These are phyloP conservation scores for Sialia sialis DNA, from an alignment of 2,113 vertebrate species.

Conservation along the genomic window DNA sequence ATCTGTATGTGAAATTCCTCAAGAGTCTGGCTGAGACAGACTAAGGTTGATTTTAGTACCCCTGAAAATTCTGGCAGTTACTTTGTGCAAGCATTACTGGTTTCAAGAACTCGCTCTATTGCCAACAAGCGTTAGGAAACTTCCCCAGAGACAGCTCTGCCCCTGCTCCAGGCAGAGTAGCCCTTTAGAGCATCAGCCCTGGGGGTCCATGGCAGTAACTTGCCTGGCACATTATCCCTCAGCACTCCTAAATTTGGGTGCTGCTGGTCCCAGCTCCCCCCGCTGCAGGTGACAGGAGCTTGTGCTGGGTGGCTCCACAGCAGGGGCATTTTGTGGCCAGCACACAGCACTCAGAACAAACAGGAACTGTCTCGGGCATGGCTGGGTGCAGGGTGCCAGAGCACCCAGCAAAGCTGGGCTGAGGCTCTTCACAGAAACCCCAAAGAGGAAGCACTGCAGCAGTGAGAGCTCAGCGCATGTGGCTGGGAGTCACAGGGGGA, in stretches of 20 bases:
- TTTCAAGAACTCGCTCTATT: not conserved
- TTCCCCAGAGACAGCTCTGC: not conserved
- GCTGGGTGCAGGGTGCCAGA: not conserved
- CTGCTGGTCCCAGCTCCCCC: not conserved
- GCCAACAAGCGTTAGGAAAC: not conserved
- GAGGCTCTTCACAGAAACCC: not conserved
- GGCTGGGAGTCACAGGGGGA: rapidly evolving
- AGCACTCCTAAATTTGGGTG: rapidly evolving
- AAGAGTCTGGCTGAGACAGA: not conserved
- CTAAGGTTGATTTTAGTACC: not conserved
- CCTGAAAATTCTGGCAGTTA: not conserved
- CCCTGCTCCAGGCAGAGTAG: not conserved
- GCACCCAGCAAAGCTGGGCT: not conserved
- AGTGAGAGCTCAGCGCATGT: rapidly evolving
- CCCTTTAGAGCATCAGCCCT: not conserved
- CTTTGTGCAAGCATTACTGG: not conserved
- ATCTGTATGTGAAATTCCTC: not conserved
- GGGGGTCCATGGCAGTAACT: rapidly evolving
- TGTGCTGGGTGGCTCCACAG: rapidly evolving
- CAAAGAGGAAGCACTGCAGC: not conserved
- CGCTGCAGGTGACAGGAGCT: rapidly evolving
- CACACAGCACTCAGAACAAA: not conserved
- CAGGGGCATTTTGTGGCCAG: not conserved
- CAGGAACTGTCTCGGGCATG: not conserved
- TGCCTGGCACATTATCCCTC: rapidly evolving